Percentiles rank a stretch among this genome's conserved stretches.
Conservation (phyloP, 2,797 vertebrate genomes). For the Sternarchorhynchus goeldii region DNA sequence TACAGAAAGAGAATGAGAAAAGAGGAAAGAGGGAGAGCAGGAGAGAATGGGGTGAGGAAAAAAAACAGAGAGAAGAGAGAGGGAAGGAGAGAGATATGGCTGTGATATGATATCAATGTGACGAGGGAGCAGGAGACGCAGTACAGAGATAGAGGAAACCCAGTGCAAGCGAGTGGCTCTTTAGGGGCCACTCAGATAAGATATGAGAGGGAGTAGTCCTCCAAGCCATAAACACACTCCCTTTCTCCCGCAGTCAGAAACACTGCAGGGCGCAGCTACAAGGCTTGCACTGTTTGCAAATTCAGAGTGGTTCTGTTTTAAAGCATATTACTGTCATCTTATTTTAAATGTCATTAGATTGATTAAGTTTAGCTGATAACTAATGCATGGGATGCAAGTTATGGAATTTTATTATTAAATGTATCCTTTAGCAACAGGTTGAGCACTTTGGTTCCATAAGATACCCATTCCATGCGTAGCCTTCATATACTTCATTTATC, state of each 20-base stretch:
- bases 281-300: background rate
- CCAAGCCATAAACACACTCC: slow-evolving; percentile 48
- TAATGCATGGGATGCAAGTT: slow-evolving; percentile 4
- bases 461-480: background rate
- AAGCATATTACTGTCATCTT: background rate
- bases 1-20: background rate
- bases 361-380: slow-evolving; percentile 13
- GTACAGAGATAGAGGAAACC: slow-evolving; percentile 53
- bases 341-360: slow-evolving; percentile 1
- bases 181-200: slow-evolving; percentile 59
- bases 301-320: background rate
- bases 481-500: background rate
- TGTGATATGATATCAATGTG: slow-evolving; percentile 61
- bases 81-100: slow-evolving; percentile 47
- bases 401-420: background rate
- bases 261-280: background rate
- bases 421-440: background rate
- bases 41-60: slow-evolving; percentile 13
- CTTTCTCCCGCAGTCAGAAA: slow-evolving; percentile 5
- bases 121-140: slow-evolving; percentile 56
- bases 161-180: slow-evolving; percentile 51
- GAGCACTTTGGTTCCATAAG: background rate
- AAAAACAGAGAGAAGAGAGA: slow-evolving; percentile 17
- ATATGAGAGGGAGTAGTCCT: slow-evolving; percentile 53
- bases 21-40: slow-evolving; percentile 11